Evolutionary conservation across 2,888 invertebrate species (phyloP).

Genomic region (Campoplex capitator): DNA sequence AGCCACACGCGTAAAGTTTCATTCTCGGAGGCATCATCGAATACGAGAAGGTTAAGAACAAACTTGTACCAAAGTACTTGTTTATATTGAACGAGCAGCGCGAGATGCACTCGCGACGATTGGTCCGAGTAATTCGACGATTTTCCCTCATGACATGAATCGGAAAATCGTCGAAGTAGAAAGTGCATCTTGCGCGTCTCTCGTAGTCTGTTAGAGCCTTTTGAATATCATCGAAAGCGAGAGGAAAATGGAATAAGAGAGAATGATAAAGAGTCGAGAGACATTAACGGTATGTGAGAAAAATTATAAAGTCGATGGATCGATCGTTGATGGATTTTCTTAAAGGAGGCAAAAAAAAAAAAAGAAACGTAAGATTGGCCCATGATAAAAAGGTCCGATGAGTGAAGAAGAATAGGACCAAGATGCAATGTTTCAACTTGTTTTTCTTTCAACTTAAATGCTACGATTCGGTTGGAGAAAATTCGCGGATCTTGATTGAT

Average conservation of each 20-base stretch:
- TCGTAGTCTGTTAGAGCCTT: constrained; percentile 17
- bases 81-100: constrained; percentile 63
- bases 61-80: constrained; percentile 63
- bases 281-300: constrained; percentile 59
- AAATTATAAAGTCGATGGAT: constrained; percentile 38
- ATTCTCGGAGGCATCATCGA: neutral
- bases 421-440: neutral
- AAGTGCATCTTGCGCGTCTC: constrained; percentile 37
- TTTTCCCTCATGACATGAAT: constrained; percentile 25
- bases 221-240: constrained; percentile 27
- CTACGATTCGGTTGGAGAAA: too few species aligned
- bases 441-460: neutral
- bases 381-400: constrained; percentile 71
- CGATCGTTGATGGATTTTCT: constrained; percentile 54
- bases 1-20: constrained; percentile 47
- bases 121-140: constrained; percentile 39
- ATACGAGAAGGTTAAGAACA: neutral
- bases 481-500: too few species aligned
- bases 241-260: constrained; percentile 48
- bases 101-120: constrained; percentile 44
- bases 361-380: constrained; percentile 72
- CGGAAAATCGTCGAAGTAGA: constrained; percentile 50
- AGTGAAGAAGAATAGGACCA: neutral
- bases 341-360: constrained; percentile 33
- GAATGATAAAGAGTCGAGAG: constrained; percentile 26